phyloP scores from a whole-genome alignment of 2,113 vertebrate genomes.

The Lepus europaeus region DNA sequence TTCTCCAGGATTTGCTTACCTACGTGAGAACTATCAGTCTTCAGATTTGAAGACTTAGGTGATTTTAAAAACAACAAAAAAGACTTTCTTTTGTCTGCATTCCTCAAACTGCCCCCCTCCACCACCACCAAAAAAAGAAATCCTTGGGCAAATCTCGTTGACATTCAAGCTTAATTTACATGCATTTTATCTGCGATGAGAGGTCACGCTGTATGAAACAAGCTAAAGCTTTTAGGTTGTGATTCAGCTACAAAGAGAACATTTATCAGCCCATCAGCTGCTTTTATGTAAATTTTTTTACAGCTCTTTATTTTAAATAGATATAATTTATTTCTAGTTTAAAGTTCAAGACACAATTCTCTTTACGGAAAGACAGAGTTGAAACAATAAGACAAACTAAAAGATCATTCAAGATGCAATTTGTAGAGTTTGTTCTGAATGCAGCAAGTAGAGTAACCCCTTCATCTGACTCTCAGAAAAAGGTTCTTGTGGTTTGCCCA shows the following conservation, averaged over 20 bases:
- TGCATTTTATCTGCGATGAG: constrained; percentile 78
- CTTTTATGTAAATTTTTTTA: constrained; percentile 76
- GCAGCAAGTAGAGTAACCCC: background rate
- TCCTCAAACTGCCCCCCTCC: constrained; percentile 25
- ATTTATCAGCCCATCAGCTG: constrained; percentile 75
- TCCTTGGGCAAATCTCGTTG: constrained; percentile 69
- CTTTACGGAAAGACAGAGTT: constrained; percentile 72
- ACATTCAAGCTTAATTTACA: constrained; percentile 81
- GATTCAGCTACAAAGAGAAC: constrained; percentile 70
- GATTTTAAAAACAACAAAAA: background rate
- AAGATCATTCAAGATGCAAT: constrained; percentile 71
- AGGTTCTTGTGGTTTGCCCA: background rate
- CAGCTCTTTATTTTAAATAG: constrained; percentile 72
- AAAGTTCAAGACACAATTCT: constrained; percentile 74
- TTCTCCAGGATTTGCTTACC: background rate
- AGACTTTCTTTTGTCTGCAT: constrained; percentile 38
- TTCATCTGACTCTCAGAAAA: constrained; percentile 48
- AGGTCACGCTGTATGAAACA: constrained; percentile 74
- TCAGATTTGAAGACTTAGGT: background rate
- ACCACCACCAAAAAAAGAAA: constrained; percentile 36
- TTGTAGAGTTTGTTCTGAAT: constrained; percentile 74
- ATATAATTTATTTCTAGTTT: constrained; percentile 73
- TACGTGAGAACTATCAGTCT: background rate
- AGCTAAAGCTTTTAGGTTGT: constrained; percentile 66
- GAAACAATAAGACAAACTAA: constrained; percentile 64